Base-by-base conservation (phyloP, 1,140 invertebrate species). In the Melitaea cinxia region DNA sequence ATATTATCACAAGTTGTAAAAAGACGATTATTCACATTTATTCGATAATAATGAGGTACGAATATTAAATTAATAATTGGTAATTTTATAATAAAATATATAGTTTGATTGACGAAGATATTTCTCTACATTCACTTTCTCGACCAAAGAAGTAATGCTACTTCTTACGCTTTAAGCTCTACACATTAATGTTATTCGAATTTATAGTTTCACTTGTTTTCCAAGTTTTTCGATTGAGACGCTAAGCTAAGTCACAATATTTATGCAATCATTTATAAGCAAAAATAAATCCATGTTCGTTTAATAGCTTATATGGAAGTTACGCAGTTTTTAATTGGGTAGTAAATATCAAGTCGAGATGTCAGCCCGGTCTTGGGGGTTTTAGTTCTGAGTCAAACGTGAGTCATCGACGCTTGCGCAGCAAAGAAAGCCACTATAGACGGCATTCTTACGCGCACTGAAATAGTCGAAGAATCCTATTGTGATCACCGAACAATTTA, bases 401-500 rank as follows among this genome's bases (percentile, higher is more conserved):
- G 76, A 78, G 73, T 78, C 76, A 78, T 63, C 55, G 53, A 37
- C 52, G 53, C 58, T 65, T 63, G 65, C 65, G 65, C 66, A 65
- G 72, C 70, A 70, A 75, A 73, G 74, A 75, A 81, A 83, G 77
- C 77, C 69, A 73, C 70, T 54, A 47, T 64, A 55, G 61, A 65
- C 67, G 72, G 58, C 69, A 73, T 67, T 68, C 69, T 65, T 69
- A 68, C 69, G 71, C 61, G 71, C 74, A 68, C 69, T 73, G 74
- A 75, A 80, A 80, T 68, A 75, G 71, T 65, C 68, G 56, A 83
- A 73, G 82, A 84, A 87, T 88, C 77, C 79, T 77, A 86, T 88
- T 88, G 88, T 88, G 67, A 73, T 67, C 52, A 58, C 78, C 78
- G 78, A 78, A 73, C 71, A 75, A 85, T 83, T 87, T 87, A 86